These are phyloP conservation scores for Apis laboriosa DNA, from an alignment of 1,140 invertebrate genomes.

Conservation along the genomic window DNA sequence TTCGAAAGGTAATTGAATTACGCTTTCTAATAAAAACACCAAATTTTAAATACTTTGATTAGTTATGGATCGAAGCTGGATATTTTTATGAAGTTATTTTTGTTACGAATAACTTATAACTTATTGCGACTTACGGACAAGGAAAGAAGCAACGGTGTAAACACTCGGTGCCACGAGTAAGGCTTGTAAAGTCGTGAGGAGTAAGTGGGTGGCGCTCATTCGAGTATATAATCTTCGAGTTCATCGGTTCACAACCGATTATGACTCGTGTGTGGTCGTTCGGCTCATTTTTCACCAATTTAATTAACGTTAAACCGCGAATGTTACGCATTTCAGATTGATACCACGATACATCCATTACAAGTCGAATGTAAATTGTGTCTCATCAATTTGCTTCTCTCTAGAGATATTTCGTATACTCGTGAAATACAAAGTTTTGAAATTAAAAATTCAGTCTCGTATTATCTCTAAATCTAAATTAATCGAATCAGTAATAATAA, in stretches of 20 bases:
- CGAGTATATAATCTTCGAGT: slow-evolving; percentile 61
- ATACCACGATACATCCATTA: slow-evolving; percentile 11
- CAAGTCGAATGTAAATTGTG: slow-evolving; percentile 31
- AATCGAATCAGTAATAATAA: too few relatives aligned
- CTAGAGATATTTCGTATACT: not conserved
- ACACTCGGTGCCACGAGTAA: not conserved
- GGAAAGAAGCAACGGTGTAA: not conserved
- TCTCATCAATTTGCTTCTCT: slow-evolving; percentile 2
- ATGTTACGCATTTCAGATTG: not conserved
- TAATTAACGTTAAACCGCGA: slow-evolving; percentile 30
- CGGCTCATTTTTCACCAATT: slow-evolving; percentile 48
- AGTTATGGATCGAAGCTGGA: too few relatives aligned
- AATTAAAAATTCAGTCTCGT: too few relatives aligned
- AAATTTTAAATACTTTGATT: too few relatives aligned
- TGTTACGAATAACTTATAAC: not conserved
- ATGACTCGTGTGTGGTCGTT: slow-evolving; percentile 57
- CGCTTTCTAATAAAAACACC: too few relatives aligned
- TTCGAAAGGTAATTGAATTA: too few relatives aligned
- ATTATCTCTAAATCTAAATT: too few relatives aligned
- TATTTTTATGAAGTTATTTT: too few relatives aligned
- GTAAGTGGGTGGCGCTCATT: slow-evolving; percentile 65
- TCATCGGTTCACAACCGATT: slow-evolving; percentile 61
- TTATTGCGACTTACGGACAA: not conserved
- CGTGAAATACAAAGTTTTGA: not conserved
- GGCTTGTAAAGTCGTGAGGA: slow-evolving; percentile 17